Evolutionary conservation across 23 tunicate genomes (phyloP).

Genomic region (Ascidia mentula): DNA sequence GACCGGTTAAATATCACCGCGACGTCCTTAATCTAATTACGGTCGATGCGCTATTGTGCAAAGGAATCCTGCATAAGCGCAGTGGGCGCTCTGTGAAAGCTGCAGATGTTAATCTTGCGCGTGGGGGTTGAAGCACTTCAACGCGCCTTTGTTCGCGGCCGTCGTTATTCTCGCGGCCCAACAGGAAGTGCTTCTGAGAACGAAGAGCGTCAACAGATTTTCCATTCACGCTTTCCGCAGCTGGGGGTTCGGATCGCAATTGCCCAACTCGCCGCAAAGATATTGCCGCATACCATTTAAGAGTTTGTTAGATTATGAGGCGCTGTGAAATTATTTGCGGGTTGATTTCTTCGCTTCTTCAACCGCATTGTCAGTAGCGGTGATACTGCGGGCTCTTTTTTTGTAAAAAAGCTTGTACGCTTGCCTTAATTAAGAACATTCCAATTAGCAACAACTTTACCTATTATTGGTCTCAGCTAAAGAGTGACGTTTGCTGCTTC

Average conservation of each 20-base stretch:
- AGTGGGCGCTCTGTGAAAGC: no score
- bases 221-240: neutral
- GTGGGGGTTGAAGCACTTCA: neutral
- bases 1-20: neutral
- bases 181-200: slow-evolving; percentile 7
- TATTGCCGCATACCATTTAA: no score
- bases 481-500: no score
- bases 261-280: neutral
- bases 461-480: no score
- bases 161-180: neutral
- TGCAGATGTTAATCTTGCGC: slow-evolving; percentile 5
- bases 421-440: no score
- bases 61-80: neutral
- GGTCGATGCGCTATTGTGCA: neutral
- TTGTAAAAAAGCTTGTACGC: no score
- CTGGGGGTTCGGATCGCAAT: neutral
- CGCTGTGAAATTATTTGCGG: no score
- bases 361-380: no score
- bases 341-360: no score
- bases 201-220: neutral
- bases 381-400: no score
- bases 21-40: slow-evolving; percentile 7
- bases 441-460: no score
- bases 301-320: no score
- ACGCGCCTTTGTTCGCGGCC: neutral